phyloP scores from a whole-genome alignment of 2,888 invertebrate species.

The Thecophora atra region DNA sequence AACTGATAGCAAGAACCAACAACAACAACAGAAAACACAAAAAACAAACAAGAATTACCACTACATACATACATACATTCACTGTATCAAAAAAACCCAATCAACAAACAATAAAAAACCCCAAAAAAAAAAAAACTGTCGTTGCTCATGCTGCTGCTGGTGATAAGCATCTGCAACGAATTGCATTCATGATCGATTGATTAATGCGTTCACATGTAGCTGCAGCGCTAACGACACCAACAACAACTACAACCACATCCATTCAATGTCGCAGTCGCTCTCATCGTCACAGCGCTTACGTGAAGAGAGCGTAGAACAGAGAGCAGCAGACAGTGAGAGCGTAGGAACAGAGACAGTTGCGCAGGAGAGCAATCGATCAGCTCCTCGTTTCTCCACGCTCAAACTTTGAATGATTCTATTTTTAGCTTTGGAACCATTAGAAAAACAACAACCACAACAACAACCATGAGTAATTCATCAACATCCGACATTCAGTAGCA shows the following conservation, averaged over 20 bases:
- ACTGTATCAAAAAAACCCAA: neutral
- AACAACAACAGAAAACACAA: constrained; percentile 14
- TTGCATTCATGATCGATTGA: constrained; percentile 36
- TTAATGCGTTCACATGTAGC: constrained; percentile 20
- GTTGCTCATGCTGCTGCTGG: neutral
- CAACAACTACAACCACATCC: neutral
- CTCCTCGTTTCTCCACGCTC: neutral
- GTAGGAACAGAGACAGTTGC: too few relatives aligned
- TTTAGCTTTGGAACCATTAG: neutral
- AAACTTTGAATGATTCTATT: neutral
- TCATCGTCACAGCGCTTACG: neutral
- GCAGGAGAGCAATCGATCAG: too few relatives aligned
- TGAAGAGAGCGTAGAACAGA: neutral
- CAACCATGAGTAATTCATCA: neutral
- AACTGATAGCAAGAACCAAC: constrained; percentile 28
- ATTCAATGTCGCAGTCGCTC: neutral
- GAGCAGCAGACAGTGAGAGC: neutral
- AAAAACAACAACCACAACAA: too few relatives aligned
- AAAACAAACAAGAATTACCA: neutral
- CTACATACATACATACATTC: neutral
- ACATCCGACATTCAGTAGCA: neutral
- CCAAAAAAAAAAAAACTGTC: neutral
- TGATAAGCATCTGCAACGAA: constrained; percentile 37
- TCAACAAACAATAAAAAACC: neutral
- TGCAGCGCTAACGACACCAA: constrained; percentile 1